Conservation (phyloP, 2,888 invertebrate genomes). For the Calephelis perditalis region DNA sequence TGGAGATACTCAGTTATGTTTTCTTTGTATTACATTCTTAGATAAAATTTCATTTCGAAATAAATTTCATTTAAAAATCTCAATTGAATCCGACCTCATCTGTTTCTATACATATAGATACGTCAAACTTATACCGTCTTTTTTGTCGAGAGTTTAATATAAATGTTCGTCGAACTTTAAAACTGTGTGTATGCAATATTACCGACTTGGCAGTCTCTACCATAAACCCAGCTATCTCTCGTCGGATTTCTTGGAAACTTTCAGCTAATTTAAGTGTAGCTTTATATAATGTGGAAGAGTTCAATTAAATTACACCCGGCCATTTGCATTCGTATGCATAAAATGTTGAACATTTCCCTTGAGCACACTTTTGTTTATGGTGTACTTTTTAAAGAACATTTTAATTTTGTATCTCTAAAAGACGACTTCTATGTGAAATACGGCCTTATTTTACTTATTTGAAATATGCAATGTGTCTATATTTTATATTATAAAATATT, state of each 20-base stretch:
- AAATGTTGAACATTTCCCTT: constrained; percentile 10
- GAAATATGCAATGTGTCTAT: too few relatives aligned
- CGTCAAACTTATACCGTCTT: too few relatives aligned
- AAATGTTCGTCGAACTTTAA: neutral
- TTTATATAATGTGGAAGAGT: constrained; percentile 27
- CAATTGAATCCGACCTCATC: too few relatives aligned
- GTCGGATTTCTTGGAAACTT: constrained; percentile 41
- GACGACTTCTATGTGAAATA: neutral
- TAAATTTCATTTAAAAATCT: too few relatives aligned
- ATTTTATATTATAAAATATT: too few relatives aligned
- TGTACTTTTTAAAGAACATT: constrained; percentile 1
- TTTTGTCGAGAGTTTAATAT: neutral
- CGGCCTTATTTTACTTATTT: too few relatives aligned
- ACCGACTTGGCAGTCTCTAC: constrained; percentile 12
- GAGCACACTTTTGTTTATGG: constrained; percentile 10
- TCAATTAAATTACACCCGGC: constrained; percentile 36
- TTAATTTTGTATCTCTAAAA: constrained; percentile 3
- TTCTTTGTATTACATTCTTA: too few relatives aligned
- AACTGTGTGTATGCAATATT: constrained; percentile 1
- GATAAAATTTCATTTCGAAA: too few relatives aligned
- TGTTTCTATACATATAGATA: too few relatives aligned
- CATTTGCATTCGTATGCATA: constrained; percentile 13
- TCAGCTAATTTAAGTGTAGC: constrained; percentile 38
- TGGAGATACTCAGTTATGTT: too few relatives aligned
- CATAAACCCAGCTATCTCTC: constrained; percentile 22